These are phyloP conservation scores for Lepidochitona cinerea DNA, from an alignment of 2,888 invertebrate genomes.

Conservation along the genomic window DNA sequence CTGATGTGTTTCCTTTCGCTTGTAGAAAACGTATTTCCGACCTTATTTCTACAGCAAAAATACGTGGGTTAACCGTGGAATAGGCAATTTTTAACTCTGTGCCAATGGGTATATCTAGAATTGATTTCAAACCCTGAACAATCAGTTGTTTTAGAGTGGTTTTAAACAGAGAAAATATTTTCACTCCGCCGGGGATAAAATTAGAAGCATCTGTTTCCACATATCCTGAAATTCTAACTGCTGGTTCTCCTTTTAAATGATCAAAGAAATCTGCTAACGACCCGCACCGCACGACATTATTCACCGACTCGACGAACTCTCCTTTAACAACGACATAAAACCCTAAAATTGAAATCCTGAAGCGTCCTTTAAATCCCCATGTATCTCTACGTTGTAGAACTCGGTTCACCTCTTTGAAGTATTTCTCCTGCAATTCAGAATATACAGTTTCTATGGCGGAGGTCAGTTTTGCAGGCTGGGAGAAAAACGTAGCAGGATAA, in stretches of 20 bases:
- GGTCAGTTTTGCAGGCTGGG: too few relatives aligned
- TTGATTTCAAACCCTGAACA: too few relatives aligned
- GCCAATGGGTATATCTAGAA: too few relatives aligned
- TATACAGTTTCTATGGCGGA: too few relatives aligned
- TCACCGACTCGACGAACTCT: constrained; percentile 28
- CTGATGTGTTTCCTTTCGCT: constrained; percentile 18
- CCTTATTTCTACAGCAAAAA: constrained; percentile 21
- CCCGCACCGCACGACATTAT: constrained; percentile 18
- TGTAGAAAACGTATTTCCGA: constrained; percentile 28
- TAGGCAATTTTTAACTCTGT: too few relatives aligned
- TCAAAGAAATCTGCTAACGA: constrained; percentile 19
- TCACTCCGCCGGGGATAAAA: background rate
- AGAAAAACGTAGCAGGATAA: too few relatives aligned
- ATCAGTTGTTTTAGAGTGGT: too few relatives aligned
- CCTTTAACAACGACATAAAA: constrained; percentile 17
- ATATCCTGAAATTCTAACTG: constrained; percentile 16
- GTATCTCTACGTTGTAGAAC: background rate
- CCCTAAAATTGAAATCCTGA: background rate
- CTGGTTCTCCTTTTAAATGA: constrained; percentile 22
- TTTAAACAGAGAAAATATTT: too few relatives aligned
- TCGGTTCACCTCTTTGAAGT: background rate
- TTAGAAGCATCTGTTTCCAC: background rate
- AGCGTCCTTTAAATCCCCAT: background rate
- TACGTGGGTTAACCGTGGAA: background rate
- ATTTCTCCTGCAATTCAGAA: background rate